These are phyloP conservation scores for Phlogophora meticulosa DNA, from an alignment of 2,888 invertebrate species.

Conservation along the genomic window DNA sequence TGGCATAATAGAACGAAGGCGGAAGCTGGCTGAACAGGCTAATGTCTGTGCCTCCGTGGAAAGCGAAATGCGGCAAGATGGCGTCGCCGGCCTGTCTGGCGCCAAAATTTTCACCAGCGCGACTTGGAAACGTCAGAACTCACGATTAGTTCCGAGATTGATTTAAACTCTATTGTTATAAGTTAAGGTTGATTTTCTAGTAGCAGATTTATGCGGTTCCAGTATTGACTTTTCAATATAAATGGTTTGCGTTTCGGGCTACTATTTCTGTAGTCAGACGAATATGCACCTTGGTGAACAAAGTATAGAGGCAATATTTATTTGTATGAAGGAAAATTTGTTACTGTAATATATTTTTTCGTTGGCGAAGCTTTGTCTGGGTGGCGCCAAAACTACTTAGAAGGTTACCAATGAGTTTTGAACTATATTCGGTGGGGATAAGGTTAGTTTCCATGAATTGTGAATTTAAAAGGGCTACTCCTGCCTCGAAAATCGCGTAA, in stretches of 20 bases:
- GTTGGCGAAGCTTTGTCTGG: constrained; percentile 74
- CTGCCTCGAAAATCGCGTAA: constrained; percentile 32
- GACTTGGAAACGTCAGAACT: constrained; percentile 69
- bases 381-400: constrained; percentile 70
- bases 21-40: constrained; percentile 80
- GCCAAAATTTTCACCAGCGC: constrained; percentile 76
- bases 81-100: constrained; percentile 86
- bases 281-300: constrained; percentile 29
- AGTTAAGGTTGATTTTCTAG: constrained; percentile 22
- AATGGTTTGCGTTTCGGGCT: constrained; percentile 66
- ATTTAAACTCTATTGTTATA: background rate
- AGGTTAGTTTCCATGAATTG: constrained; percentile 15
- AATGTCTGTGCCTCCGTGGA: constrained; percentile 77
- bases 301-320: constrained; percentile 29
- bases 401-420: constrained; percentile 16
- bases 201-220: constrained; percentile 58
- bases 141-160: background rate
- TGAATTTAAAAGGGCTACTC: constrained; percentile 40
- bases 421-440: background rate
- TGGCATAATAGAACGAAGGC: constrained; percentile 79
- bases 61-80: constrained; percentile 80
- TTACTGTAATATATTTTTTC: constrained; percentile 64
- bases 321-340: constrained; percentile 26
- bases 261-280: constrained; percentile 34
- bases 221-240: constrained; percentile 74